phyloP scores from a whole-genome alignment of 2,888 invertebrate genomes.

The Automeris io region DNA sequence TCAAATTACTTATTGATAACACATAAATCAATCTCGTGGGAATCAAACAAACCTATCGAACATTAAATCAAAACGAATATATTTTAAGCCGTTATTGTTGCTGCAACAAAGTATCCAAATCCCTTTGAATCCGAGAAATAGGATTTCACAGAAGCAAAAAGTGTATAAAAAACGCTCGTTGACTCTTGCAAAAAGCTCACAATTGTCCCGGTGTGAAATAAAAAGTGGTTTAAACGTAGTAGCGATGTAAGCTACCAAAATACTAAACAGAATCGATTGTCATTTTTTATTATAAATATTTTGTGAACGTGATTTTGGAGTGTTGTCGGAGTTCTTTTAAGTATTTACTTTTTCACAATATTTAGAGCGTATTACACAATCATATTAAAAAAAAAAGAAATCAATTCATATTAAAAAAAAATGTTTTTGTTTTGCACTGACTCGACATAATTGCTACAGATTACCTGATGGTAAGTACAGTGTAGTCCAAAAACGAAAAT shows the following conservation, averaged over 20 bases:
- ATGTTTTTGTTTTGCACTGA: too few species aligned
- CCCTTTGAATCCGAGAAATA: constrained; percentile 75
- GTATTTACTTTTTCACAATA: too few species aligned
- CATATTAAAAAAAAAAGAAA: too few species aligned
- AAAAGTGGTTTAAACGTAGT: constrained; percentile 40
- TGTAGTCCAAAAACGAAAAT: too few species aligned
- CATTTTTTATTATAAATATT: constrained; percentile 35
- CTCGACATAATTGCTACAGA: too few species aligned
- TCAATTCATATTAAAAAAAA: too few species aligned
- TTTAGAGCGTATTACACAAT: too few species aligned
- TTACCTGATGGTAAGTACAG: too few species aligned
- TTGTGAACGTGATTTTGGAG: constrained; percentile 39
- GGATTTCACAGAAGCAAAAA: constrained; percentile 56
- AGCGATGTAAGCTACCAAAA: constrained; percentile 63
- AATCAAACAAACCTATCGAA: constrained; percentile 27
- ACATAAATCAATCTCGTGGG: constrained; percentile 42
- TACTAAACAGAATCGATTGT: constrained; percentile 61
- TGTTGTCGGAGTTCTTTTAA: constrained; percentile 21
- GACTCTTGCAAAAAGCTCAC: constrained; percentile 61
- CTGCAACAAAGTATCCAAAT: constrained; percentile 75
- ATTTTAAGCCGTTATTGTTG: constrained; percentile 68
- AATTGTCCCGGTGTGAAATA: constrained; percentile 39
- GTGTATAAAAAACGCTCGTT: constrained; percentile 56
- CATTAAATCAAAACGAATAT: constrained; percentile 69
- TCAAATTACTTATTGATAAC: too few species aligned